Conservation (phyloP, 2,888 invertebrate genomes). For the Melieria omissa region DNA sequence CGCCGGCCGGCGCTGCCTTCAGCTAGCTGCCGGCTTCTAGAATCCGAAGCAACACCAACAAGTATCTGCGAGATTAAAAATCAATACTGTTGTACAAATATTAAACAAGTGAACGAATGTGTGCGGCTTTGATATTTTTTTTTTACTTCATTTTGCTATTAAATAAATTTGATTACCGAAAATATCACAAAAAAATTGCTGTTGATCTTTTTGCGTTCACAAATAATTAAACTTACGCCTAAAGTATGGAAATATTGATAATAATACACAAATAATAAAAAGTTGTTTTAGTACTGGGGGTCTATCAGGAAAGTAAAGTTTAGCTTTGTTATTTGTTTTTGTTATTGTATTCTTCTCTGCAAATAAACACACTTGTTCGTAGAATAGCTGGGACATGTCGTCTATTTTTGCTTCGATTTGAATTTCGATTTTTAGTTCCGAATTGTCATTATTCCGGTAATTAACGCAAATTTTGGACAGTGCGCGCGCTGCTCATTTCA, state of each 20-base stretch:
- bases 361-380: constrained; percentile 12
- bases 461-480: constrained; percentile 14
- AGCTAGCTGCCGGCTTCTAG: too few species aligned
- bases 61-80: constrained; percentile 36
- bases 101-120: constrained; percentile 6
- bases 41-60: too few species aligned
- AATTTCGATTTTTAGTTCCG: constrained; percentile 30
- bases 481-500: too few species aligned
- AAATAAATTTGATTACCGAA: constrained; percentile 8
- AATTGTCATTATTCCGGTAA: constrained; percentile 31
- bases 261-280: constrained; percentile 9
- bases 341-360: not conserved
- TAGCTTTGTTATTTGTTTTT: constrained; percentile 29
- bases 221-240: not conserved
- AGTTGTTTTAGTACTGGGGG: not conserved
- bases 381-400: constrained; percentile 8
- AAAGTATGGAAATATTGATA: constrained; percentile 18
- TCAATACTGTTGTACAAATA: constrained; percentile 29
- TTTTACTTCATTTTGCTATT: too few species aligned
- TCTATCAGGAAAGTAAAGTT: not conserved
- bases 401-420: constrained; percentile 7
- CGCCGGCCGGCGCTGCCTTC: too few species aligned
- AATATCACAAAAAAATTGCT: not conserved
- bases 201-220: not conserved
- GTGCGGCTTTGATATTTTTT: too few species aligned